These are phyloP conservation scores for Ceratitis capitata DNA, from an alignment of 1,140 invertebrate genomes.

Conservation along the genomic window DNA sequence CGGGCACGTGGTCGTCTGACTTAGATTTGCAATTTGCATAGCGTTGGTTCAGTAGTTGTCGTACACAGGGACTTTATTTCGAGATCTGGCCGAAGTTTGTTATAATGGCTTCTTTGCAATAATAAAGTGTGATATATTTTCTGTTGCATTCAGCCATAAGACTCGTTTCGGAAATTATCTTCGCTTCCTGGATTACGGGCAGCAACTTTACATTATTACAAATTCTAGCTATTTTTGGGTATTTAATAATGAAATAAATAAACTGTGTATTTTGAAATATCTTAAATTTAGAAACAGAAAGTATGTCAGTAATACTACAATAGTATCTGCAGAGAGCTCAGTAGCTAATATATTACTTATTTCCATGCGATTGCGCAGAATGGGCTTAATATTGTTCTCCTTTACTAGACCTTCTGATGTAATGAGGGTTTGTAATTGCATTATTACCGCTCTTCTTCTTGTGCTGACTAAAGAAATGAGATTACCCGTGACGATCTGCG, in stretches of 20 bases:
- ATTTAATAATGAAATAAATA: not conserved
- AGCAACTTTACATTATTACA: too few relatives aligned
- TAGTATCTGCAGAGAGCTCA: too few relatives aligned
- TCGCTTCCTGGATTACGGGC: not conserved
- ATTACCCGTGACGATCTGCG: not conserved
- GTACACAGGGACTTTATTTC: not conserved
- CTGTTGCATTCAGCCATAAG: not conserved
- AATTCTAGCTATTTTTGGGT: too few relatives aligned
- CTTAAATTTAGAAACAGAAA: slow-evolving; percentile 1
- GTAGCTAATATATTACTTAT: slow-evolving; percentile 18
- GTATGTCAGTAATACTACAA: not conserved
- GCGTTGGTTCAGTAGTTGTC: too few relatives aligned
- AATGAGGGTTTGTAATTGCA: too few relatives aligned
- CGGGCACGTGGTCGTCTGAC: not conserved
- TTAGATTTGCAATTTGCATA: too few relatives aligned
- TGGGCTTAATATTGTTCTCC: not conserved
- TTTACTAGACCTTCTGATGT: not conserved
- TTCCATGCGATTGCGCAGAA: not conserved
- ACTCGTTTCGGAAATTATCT: not conserved
- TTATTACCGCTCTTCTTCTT: not conserved
- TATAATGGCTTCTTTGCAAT: not conserved
- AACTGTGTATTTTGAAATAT: not conserved
- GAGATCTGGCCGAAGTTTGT: not conserved
- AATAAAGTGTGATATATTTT: not conserved
- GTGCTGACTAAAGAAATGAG: not conserved